phyloP scores from a whole-genome alignment of 1,140 invertebrate species.

The Conus ventricosus region DNA sequence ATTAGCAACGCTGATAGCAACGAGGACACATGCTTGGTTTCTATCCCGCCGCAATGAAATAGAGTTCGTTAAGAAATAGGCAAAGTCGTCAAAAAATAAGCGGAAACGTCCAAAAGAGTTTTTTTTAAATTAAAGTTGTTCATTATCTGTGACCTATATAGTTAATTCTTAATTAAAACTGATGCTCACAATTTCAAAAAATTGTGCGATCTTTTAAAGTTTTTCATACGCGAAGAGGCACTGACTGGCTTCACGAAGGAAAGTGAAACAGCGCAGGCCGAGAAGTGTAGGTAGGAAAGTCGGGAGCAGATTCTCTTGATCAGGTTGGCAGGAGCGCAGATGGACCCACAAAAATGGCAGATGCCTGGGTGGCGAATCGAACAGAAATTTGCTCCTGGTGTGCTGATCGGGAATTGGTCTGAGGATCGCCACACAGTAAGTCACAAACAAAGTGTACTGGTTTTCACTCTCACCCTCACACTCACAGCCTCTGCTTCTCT shows the following conservation, averaged over 20 bases:
- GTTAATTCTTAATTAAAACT: too few relatives aligned
- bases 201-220: not conserved
- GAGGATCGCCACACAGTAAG: constrained; percentile 67
- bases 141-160: too few relatives aligned
- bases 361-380: constrained; percentile 70
- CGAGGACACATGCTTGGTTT: not conserved
- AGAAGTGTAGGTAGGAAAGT: not conserved
- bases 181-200: not conserved
- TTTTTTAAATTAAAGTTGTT: too few relatives aligned
- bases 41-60: not conserved
- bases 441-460: not conserved
- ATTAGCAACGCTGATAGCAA: constrained; percentile 3
- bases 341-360: not conserved
- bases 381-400: constrained; percentile 64
- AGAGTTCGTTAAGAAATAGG: not conserved
- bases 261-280: not conserved
- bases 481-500: too few relatives aligned
- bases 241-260: not conserved
- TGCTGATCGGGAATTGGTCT: constrained; percentile 71
- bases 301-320: not conserved
- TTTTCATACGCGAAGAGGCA: not conserved
- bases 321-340: not conserved
- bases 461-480: too few relatives aligned
- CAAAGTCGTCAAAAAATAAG: not conserved
- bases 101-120: too few relatives aligned